These are phyloP conservation scores for cattle (Bos taurus) DNA, from an alignment of 2,113 vertebrate genomes.

Conservation along the genomic window DNA sequence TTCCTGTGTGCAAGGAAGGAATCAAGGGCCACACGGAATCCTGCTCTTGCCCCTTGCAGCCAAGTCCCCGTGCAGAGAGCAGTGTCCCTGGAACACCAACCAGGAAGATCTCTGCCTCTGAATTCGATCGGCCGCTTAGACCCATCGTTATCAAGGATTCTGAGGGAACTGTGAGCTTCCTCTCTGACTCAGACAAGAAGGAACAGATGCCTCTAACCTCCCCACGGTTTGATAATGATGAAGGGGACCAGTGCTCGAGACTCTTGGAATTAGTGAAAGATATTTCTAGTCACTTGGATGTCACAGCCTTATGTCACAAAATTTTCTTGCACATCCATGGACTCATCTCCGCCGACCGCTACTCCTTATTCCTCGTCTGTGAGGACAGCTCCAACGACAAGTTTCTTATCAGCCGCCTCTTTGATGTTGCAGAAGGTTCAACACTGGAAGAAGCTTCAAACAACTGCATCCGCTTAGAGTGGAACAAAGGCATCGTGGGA, in stretches of 20 bases:
- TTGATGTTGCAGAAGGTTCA: slow-evolving; percentile 96
- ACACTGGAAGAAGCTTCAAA: slow-evolving; percentile 95
- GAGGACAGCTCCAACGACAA: slow-evolving; percentile 97
- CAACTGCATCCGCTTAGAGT: slow-evolving; percentile 93
- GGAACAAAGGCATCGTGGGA: slow-evolving; percentile 99
- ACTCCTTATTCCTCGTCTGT: slow-evolving; percentile 95
- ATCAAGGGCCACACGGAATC: slow-evolving; percentile 76
- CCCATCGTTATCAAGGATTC: slow-evolving; percentile 97
- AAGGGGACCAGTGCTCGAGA: slow-evolving; percentile 88
- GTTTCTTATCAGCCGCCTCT: slow-evolving; percentile 94
- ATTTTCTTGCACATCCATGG: slow-evolving; percentile 98
- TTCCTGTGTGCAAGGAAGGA: slow-evolving; percentile 87
- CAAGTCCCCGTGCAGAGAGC: slow-evolving; percentile 72
- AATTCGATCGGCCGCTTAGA: slow-evolving; percentile 95
- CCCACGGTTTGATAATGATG: slow-evolving; percentile 77
- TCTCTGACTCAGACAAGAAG: slow-evolving; percentile 87
- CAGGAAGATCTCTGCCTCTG: slow-evolving; percentile 96
- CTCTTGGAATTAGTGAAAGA: slow-evolving; percentile 97
- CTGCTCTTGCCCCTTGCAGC: slow-evolving; percentile 73
- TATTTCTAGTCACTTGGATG: slow-evolving; percentile 96
- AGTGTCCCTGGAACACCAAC: slow-evolving; percentile 84
- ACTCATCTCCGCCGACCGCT: slow-evolving; percentile 94
- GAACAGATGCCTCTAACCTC: slow-evolving; percentile 86
- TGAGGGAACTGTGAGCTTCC: slow-evolving; percentile 92
- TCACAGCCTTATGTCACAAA: slow-evolving; percentile 96